phyloP scores from a whole-genome alignment of 2,888 invertebrate species.

The Cantharis rustica region DNA sequence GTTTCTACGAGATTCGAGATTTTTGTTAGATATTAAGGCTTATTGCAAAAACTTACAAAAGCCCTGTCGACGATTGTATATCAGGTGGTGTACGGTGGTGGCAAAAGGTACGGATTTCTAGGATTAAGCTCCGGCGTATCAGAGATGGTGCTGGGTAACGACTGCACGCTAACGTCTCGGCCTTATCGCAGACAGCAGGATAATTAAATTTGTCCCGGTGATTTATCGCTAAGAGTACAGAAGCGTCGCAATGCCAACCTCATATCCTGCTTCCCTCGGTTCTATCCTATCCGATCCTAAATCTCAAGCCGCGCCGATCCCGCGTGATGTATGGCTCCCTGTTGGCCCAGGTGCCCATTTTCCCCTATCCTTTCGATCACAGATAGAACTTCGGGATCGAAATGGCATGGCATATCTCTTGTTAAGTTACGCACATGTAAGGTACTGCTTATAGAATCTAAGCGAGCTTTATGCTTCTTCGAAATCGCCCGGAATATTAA shows the following conservation, averaged over 20 bases:
- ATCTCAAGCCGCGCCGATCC: conserved; percentile 44
- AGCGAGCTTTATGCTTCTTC: background rate
- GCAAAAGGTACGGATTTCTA: conserved; percentile 30
- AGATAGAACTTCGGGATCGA: conserved; percentile 25
- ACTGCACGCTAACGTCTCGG: conserved; percentile 38
- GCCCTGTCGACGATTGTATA: conserved; percentile 22
- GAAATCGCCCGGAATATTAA: conserved; percentile 36
- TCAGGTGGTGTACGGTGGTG: conserved; percentile 27
- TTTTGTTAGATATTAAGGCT: background rate
- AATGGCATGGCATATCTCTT: conserved; percentile 10
- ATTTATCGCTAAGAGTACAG: conserved; percentile 57
- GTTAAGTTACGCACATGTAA: background rate
- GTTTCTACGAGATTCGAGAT: background rate
- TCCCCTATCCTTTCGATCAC: conserved; percentile 37
- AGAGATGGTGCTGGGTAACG: conserved; percentile 32
- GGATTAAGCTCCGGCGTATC: conserved; percentile 31
- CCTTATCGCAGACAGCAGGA: conserved; percentile 62
- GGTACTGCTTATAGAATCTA: background rate
- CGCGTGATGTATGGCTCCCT: conserved; percentile 54
- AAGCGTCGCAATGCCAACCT: conserved; percentile 44
- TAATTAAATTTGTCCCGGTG: conserved; percentile 65
- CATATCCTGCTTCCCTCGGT: conserved; percentile 51
- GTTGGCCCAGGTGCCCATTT: conserved; percentile 47
- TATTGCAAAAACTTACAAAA: background rate
- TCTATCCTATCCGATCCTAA: conserved; percentile 49